phyloP scores from a whole-genome alignment of 2,113 vertebrate species.

The Grallaria varia region DNA sequence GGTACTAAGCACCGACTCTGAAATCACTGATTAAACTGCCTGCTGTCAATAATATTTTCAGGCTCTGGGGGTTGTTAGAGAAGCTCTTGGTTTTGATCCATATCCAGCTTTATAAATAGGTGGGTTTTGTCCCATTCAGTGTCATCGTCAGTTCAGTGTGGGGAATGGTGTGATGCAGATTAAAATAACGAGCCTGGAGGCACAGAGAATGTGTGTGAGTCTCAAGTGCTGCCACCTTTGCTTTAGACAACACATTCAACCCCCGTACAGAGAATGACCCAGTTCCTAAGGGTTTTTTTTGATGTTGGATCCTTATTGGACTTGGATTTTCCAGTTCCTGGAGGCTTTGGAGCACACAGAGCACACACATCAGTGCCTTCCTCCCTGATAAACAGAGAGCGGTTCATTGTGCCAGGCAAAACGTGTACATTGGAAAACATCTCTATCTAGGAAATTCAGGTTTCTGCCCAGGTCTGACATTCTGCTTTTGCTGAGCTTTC shows the following conservation, averaged over 20 bases:
- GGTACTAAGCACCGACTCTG: conserved; percentile 2
- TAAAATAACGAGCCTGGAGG: conserved; percentile 36
- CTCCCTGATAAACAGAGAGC: background rate
- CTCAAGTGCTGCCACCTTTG: background rate
- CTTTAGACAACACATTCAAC: conserved; percentile 22
- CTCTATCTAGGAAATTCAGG: background rate
- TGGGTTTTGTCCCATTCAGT: background rate
- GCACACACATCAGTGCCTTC: background rate
- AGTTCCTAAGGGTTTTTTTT: background rate
- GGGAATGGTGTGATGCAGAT: background rate
- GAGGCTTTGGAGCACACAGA: background rate
- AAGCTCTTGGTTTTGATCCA: background rate
- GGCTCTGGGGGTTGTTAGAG: background rate
- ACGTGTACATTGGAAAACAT: background rate
- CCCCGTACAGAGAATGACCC: background rate
- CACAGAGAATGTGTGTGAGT: background rate
- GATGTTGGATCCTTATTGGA: background rate
- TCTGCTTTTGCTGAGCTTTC: background rate
- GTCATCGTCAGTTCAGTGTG: background rate
- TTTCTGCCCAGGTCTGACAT: background rate
- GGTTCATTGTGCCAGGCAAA: background rate
- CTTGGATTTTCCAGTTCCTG: background rate
- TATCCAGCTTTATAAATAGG: conserved; percentile 21
- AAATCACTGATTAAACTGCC: background rate
- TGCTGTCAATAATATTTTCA: background rate